Evolutionary conservation across 2,113 vertebrate genomes (phyloP).

Genomic region (Alaudala cheleensis): DNA sequence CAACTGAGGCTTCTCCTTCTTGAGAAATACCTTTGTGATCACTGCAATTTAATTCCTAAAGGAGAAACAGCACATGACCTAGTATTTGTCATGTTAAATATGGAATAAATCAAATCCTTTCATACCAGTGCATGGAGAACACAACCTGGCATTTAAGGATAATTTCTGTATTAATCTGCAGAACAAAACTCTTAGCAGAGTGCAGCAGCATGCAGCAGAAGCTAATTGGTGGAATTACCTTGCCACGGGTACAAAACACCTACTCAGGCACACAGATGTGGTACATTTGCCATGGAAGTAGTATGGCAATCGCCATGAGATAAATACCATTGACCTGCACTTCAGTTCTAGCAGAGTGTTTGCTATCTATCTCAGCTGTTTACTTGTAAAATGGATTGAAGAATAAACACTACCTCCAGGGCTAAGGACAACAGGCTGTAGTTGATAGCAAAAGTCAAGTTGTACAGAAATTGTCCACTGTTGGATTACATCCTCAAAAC

Average conservation of each 20-base stretch:
- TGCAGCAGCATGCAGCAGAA: not conserved
- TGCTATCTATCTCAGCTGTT: not conserved
- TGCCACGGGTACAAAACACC: not conserved
- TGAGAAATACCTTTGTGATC: not conserved
- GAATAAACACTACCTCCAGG: not conserved
- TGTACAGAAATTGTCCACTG: not conserved
- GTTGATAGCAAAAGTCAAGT: not conserved
- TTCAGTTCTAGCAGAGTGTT: not conserved
- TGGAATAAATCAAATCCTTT: not conserved
- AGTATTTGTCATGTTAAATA: not conserved
- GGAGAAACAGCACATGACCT: not conserved
- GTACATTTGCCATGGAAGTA: not conserved
- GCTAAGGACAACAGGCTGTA: not conserved
- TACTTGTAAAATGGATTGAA: not conserved
- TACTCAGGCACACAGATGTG: not conserved
- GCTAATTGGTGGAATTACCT: not conserved
- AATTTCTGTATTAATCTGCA: not conserved
- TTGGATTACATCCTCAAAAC: not conserved
- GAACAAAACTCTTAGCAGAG: not conserved
- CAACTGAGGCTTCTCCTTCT: not conserved
- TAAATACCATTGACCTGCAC: rapidly evolving
- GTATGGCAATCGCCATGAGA: not conserved
- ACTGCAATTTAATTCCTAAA: not conserved
- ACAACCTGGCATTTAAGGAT: conserved; percentile 55
- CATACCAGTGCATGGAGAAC: conserved; percentile 57